Evolutionary conservation across 2,113 vertebrate species (phyloP), one percentile per base, ranked within the genome.

Genomic region (Hemicordylus capensis): DNA sequence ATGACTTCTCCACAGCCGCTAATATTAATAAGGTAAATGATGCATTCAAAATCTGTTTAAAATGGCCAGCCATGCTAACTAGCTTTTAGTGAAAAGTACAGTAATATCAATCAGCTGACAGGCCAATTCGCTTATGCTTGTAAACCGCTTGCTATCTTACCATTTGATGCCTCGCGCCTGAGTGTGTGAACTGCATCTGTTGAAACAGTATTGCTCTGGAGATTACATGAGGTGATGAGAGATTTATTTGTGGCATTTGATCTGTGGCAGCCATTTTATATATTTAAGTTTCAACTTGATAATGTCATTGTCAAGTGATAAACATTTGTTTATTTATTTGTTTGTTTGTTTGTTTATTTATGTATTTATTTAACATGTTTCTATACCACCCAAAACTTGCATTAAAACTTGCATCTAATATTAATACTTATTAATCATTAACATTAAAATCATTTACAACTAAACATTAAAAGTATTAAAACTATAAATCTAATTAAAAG

Each of bases 121-220:
- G 37, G 56, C 12, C 54, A 28, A 2, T 78, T 78, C 34, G 26
- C 76, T 26, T 42, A 15, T 61, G 26, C 22, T 77, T 42, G 48
- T 59, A 59, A 42, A 61, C 24, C 26, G 14, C 8, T 78, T 59
- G 34, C 76, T 31, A 4, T 15, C 12, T 12, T 22, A 15, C 31
- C 76, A 77, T 11, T 28, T 28, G 24, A 42, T 17, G 37, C 26
- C 22, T 24, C 39, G 22, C 10, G 39, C 24, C n/a, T 39, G 51
- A 56, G 9, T 24, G 22, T 37, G 34, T 39, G 1, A 39, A 26
- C 42, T 0, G 0, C 17, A 34, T 66, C 26, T 1, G 0, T 6
- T 0, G 1, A 39, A 48, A 61, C 42, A 61, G 54, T 37, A 28
- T 9, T 26, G 4, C 24, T 15, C 14, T 59, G 22, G 37, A 26